Base-by-base conservation (phyloP, 2,888 invertebrate species). In the Eupithecia inturbata region DNA sequence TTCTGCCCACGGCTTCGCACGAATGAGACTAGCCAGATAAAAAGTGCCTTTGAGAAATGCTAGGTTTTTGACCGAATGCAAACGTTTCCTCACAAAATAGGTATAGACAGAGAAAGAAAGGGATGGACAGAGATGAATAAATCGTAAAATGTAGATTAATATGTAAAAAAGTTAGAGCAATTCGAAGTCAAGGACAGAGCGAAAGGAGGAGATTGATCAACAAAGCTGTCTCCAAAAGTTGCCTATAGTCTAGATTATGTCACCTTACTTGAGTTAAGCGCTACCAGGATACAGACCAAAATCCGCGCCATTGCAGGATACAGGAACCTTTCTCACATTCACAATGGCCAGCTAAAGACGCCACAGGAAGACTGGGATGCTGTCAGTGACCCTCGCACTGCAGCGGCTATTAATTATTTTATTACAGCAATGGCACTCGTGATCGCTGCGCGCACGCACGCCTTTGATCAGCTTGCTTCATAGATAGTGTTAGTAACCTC, bases 391-490 rank as follows among this genome's bases (percentile, higher is more conserved):
- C 90, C 87, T 88, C 84, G 70, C 78, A 82, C 85, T 82, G 84
- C 86, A 81, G 85, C 82, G 88, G 84, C 92, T 90, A 92, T 92
- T 92, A 91, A 93, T 92, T 92, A 92, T 92, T 92, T 91, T 90
- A 92, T 92, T 91, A 91, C 88, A 83, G 85, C 89, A 89, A 90
- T 91, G 88, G 88, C 86, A 88, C 86, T 89, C 85, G 85, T 87
- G 87, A 89, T 88, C 85, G 82, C 73, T 86, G 86, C 86, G 88
- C 89, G 88, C 85, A 87, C 88, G 87, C 86, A 81, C 82, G 81
- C 84, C 88, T 91, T 91, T 91, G 90, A 92, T 91, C 89, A 60
- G 14, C 45, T 64, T 26, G 62, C 41, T n/a, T 22, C 36, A 33
- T 31, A 62, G 49, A 49, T 10, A 68, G 33, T 36, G 22, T 60